phyloP scores from a whole-genome alignment of 2,888 invertebrate genomes.

The Catonia carolina region DNA sequence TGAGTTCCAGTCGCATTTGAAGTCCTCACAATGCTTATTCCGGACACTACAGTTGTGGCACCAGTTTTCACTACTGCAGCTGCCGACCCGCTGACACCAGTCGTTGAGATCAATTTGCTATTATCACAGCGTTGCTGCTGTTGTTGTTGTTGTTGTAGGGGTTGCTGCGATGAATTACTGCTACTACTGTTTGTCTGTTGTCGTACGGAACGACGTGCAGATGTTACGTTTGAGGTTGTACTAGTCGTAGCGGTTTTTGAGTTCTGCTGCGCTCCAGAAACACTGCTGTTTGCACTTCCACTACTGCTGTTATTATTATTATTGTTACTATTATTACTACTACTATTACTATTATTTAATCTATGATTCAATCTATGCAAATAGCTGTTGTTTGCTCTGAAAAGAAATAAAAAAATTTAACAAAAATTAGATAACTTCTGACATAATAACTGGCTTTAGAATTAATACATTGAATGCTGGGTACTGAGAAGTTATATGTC shows the following conservation, averaged over 20 bases:
- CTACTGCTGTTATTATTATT: slow-evolving; percentile 15
- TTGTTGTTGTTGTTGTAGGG: too few relatives aligned
- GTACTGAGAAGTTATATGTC: too few relatives aligned
- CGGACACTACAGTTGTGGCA: slow-evolving; percentile 21
- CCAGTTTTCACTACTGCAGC: slow-evolving; percentile 18
- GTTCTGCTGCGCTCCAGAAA: slow-evolving; percentile 3
- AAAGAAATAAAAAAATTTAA: slow-evolving; percentile 1
- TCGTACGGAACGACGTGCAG: too few relatives aligned
- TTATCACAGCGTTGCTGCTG: too few relatives aligned
- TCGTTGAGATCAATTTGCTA: too few relatives aligned
- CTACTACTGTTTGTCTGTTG: too few relatives aligned
- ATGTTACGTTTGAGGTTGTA: too few relatives aligned
- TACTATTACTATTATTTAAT: slow-evolving; percentile 17
- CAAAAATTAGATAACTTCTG: too few relatives aligned
- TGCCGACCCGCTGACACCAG: neutral
- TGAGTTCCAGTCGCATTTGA: slow-evolving; percentile 21
- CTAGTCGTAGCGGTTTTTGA: too few relatives aligned
- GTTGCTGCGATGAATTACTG: too few relatives aligned
- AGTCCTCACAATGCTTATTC: slow-evolving; percentile 20
- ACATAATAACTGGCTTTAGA: neutral
- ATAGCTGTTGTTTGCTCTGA: slow-evolving; percentile 19
- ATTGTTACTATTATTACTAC: slow-evolving; percentile 16
- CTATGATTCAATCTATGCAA: slow-evolving; percentile 18
- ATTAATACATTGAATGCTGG: too few relatives aligned
- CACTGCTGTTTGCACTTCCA: slow-evolving; percentile 2